phyloP scores from a whole-genome alignment of 2,797 vertebrate species.

The Sebastes matsubarae region DNA sequence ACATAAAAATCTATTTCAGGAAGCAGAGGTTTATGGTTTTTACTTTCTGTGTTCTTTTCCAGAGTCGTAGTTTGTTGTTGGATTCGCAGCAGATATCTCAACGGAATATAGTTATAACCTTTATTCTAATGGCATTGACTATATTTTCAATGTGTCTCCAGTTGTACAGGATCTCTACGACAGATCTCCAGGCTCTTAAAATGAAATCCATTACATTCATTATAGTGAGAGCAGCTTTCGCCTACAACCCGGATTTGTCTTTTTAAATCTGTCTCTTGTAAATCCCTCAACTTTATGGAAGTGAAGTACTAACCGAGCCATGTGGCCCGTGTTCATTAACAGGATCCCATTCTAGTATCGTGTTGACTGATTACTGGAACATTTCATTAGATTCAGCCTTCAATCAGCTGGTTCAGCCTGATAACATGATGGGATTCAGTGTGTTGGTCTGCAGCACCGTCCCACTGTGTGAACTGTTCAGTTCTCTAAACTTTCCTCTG shows the following conservation, averaged over 20 bases:
- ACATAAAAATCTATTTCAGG: neutral
- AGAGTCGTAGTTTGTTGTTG: neutral
- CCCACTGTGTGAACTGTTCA: neutral
- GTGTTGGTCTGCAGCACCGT: constrained; percentile 1
- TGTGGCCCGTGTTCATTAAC: neutral
- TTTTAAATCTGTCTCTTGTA: neutral
- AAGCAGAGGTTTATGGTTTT: neutral
- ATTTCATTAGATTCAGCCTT: neutral
- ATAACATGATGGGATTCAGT: neutral
- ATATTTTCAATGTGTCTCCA: neutral
- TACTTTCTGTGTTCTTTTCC: neutral
- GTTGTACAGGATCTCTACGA: neutral
- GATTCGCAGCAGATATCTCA: neutral
- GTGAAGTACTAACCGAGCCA: neutral
- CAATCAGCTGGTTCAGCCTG: neutral
- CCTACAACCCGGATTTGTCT: neutral
- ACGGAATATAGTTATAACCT: neutral
- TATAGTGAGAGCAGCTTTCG: neutral
- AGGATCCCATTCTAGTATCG: neutral
- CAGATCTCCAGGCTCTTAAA: neutral
- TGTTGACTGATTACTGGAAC: neutral
- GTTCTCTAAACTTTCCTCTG: constrained; percentile 1
- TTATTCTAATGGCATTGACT: neutral
- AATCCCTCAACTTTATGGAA: neutral
- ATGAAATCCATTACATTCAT: neutral